These are phyloP conservation scores for Nomada lathburiana DNA, from an alignment of 2,888 invertebrate species.

Conservation along the genomic window DNA sequence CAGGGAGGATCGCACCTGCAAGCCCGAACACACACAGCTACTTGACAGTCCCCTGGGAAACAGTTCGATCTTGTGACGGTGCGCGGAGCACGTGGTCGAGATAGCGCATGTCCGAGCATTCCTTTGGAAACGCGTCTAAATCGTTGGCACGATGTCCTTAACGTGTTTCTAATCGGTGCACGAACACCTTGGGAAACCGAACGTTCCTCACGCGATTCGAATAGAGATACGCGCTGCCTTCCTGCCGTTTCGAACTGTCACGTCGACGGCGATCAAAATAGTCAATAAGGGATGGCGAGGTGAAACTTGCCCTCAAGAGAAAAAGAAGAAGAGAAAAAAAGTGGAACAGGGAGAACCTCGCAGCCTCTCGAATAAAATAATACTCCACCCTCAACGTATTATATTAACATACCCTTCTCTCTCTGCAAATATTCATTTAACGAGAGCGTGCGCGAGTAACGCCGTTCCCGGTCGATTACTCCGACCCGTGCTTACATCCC, in stretches of 20 bases:
- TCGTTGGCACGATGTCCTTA: conserved; percentile 55
- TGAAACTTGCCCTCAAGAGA: background rate
- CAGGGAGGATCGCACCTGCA: conserved; percentile 57
- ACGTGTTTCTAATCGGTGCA: conserved; percentile 44
- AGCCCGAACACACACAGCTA: conserved; percentile 12
- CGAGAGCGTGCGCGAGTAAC: background rate
- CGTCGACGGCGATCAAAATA: background rate
- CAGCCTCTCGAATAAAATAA: background rate
- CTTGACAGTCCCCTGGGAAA: conserved; percentile 39
- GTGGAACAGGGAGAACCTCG: too few species aligned
- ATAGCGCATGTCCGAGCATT: conserved; percentile 59
- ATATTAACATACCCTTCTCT: background rate
- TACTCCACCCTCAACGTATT: background rate
- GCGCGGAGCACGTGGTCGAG: conserved; percentile 52
- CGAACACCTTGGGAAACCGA: conserved; percentile 28
- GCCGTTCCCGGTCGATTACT: background rate
- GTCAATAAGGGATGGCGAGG: background rate
- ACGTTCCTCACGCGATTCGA: conserved; percentile 16
- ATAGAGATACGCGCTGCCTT: conserved; percentile 9
- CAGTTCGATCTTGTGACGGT: conserved; percentile 43
- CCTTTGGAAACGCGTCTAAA: conserved; percentile 43
- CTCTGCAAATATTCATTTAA: background rate
- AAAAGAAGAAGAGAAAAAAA: background rate
- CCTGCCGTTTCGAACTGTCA: conserved; percentile 8
- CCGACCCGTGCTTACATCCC: background rate